Evolutionary conservation across 2,113 vertebrate genomes (phyloP).

Genomic region (Jaculus jaculus): DNA sequence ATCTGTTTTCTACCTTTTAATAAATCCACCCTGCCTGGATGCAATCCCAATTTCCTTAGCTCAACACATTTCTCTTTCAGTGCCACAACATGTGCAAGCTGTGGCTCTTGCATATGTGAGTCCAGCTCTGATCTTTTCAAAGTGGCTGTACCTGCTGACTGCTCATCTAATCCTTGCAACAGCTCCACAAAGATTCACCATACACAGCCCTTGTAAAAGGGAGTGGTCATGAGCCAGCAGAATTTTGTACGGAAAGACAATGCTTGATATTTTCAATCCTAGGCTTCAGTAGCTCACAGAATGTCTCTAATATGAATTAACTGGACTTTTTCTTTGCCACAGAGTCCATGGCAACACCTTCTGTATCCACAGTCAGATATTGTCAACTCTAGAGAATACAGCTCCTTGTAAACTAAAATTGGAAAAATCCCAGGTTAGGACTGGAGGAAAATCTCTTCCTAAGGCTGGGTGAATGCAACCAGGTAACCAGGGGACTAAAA

Average conservation of each 20-base stretch:
- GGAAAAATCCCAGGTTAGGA: neutral
- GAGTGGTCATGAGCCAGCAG: accelerated
- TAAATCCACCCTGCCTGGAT: neutral
- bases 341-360: neutral
- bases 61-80: neutral
- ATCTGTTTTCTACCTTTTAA: neutral
- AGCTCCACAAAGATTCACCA: neutral
- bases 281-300: neutral
- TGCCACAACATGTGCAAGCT: accelerated
- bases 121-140: neutral
- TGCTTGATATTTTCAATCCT: accelerated
- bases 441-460: neutral
- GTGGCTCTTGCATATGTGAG: accelerated
- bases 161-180: neutral
- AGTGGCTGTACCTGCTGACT: neutral
- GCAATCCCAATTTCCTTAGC: neutral
- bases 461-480: neutral
- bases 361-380: neutral
- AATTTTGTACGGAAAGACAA: neutral
- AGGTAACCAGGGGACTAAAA: neutral
- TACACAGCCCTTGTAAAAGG: accelerated
- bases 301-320: neutral
- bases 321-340: neutral
- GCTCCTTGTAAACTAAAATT: neutral
- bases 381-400: neutral